Evolutionary conservation across 2,797 vertebrate species (phyloP), one percentile per base, ranked within the genome.

Genomic region (Urocyon cinereoargenteus): DNA sequence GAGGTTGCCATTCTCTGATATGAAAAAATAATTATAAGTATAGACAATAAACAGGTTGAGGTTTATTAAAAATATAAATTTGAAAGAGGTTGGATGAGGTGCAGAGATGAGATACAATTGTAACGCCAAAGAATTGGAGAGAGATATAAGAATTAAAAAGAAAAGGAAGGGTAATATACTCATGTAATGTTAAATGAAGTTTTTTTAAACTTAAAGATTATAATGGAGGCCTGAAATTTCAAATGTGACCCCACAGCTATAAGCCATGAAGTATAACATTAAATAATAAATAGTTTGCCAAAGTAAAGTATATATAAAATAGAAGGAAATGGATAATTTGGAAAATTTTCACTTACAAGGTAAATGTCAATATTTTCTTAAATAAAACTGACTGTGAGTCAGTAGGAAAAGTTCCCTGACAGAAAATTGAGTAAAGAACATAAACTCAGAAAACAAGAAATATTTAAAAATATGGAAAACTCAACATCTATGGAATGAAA

Each of bases 101-200:
- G 2, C 28, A 62, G 3, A 7, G 5, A 57, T 6, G 36, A 77
- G 22, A 83, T 21, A 90, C n/a, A 77, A 62, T 36, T 8, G 0
- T 81, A 90, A 57, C 12, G 28, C 28, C 15, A 85, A 86, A 86
- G 45, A 87, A 75, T 19, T 86, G 6, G 11, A 70, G 31, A 85
- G 53, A 94, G 16, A 55, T 61, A 90, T 62, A 31, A 90, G 34
- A 90, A 90, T 90, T 57, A 70, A 95, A 81, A 75, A 4, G 14
- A 90, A 66, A 86, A 77, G 22, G 2, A 62, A 49, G 5, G 21
- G 79, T 86, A 81, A 82, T 75, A 11, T 55, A 24, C 31, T 90
- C 16, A 81, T 34, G 3, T 18, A 82, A 61, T 45, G 85, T 92
- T 57, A 73, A 59, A 15, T 40, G 36, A 79, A 72, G 21, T 73